phyloP scores from a whole-genome alignment of 2,797 vertebrate genomes.

The Peromyscus attwateri region DNA sequence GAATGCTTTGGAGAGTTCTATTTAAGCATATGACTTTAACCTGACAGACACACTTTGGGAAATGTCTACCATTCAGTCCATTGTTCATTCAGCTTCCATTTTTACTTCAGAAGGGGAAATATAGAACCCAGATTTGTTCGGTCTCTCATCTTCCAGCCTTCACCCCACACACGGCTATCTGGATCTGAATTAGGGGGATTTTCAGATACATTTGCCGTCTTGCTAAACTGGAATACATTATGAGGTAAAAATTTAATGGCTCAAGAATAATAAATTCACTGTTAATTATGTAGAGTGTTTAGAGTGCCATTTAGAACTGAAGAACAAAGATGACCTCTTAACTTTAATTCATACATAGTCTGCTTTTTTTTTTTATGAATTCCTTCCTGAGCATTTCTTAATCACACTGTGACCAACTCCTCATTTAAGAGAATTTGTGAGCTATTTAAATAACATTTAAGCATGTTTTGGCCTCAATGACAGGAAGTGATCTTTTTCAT shows the following conservation, averaged over 20 bases:
- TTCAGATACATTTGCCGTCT: neutral
- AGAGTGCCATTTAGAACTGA: neutral
- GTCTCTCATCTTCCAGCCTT: neutral
- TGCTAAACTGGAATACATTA: neutral
- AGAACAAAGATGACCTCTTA: neutral
- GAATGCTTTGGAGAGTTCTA: neutral
- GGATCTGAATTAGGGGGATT: neutral
- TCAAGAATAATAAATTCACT: neutral
- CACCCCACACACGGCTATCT: neutral
- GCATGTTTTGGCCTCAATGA: neutral
- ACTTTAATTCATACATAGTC: neutral
- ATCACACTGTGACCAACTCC: neutral
- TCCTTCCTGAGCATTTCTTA: neutral
- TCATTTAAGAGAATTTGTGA: neutral
- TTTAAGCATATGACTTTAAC: neutral
- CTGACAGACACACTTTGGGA: neutral
- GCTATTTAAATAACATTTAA: conserved; percentile 33
- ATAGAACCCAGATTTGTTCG: neutral
- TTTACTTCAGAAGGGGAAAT: neutral
- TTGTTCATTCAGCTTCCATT: neutral
- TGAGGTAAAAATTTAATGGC: neutral
- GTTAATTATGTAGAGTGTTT: neutral
- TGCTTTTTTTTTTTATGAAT: neutral
- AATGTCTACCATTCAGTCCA: neutral
- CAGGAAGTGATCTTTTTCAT: neutral